Percentiles rank a stretch among this genome's conserved stretches.
Evolutionary conservation across 2,888 invertebrate genomes (phyloP).

Genomic region (Hyposoter dolosus): DNA sequence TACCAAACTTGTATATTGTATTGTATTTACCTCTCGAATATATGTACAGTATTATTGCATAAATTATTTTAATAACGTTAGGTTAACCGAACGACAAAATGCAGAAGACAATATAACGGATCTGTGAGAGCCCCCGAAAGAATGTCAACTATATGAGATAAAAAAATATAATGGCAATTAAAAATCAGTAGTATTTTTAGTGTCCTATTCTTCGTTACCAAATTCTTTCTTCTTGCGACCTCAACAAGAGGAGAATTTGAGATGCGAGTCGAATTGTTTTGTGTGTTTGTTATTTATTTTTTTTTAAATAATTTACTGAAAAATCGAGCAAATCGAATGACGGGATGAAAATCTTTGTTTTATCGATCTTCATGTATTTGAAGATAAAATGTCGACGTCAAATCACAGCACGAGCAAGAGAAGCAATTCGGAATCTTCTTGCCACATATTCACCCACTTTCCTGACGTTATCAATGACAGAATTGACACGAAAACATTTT

Average conservation of each 20-base stretch:
- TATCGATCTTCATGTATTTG: conserved; percentile 9
- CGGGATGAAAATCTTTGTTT: background rate
- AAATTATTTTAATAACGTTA: conserved; percentile 76
- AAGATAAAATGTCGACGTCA: conserved; percentile 47
- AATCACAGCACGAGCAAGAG: conserved; percentile 28
- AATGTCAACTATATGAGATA: conserved; percentile 47
- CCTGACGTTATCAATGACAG: conserved; percentile 86
- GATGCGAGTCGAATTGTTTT: too few relatives aligned
- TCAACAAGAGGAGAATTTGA: too few relatives aligned
- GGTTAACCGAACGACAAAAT: conserved; percentile 63
- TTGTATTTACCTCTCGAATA: conserved; percentile 67
- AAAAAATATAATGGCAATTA: conserved; percentile 50
- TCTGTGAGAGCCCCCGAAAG: conserved; percentile 46
- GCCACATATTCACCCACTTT: conserved; percentile 82
- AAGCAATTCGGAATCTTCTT: conserved; percentile 20
- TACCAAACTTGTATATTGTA: conserved; percentile 68
- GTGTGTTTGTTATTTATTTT: too few relatives aligned
- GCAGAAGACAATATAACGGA: conserved; percentile 71
- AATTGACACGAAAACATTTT: conserved; percentile 87
- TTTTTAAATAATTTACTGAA: background rate
- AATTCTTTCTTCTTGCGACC: background rate
- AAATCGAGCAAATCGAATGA: background rate
- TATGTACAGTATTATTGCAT: conserved; percentile 78
- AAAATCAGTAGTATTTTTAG: background rate
- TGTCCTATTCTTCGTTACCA: background rate